phyloP scores from a whole-genome alignment of 2,797 vertebrate genomes.

The Melanotaenia parkinsoni region DNA sequence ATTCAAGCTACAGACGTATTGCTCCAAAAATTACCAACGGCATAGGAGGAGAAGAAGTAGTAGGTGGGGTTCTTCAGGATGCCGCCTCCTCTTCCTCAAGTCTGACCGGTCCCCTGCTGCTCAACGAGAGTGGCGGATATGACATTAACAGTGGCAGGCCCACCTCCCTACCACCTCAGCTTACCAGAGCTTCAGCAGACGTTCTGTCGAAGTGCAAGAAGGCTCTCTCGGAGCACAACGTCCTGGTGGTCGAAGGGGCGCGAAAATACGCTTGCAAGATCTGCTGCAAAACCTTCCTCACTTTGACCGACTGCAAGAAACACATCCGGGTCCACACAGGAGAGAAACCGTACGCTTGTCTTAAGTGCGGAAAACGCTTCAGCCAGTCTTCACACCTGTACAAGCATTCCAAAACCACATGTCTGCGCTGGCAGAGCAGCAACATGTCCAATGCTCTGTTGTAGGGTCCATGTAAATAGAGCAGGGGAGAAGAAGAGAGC shows the following conservation, averaged over 20 bases:
- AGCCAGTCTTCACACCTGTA: constrained; percentile 98
- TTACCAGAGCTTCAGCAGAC: constrained; percentile 94
- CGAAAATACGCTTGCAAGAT: constrained; percentile 98
- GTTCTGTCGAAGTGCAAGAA: constrained; percentile 99
- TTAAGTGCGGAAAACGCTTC: constrained; percentile 97
- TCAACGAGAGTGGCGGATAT: constrained; percentile 84
- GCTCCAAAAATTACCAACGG: constrained; percentile 88
- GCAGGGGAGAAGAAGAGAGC: not conserved
- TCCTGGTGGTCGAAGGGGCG: constrained; percentile 96
- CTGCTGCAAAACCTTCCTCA: constrained; percentile 99
- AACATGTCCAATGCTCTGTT: constrained; percentile 91
- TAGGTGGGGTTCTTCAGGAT: constrained; percentile 85
- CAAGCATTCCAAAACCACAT: constrained; percentile 98
- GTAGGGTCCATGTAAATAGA: constrained; percentile 54
- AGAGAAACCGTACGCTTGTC: constrained; percentile 97
- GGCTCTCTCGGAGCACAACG: constrained; percentile 97
- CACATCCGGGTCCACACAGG: constrained; percentile 98
- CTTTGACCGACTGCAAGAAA: constrained; percentile 98
- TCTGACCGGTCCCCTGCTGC: constrained; percentile 78
- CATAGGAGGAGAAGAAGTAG: constrained; percentile 81
- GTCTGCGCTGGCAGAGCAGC: constrained; percentile 96
- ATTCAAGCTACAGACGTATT: constrained; percentile 92
- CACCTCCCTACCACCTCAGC: constrained; percentile 85
- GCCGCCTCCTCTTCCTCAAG: constrained; percentile 82
- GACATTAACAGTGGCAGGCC: constrained; percentile 68